Evolutionary conservation across 2,797 vertebrate genomes (phyloP).

Genomic region (Pipistrellus pygmaeus): DNA sequence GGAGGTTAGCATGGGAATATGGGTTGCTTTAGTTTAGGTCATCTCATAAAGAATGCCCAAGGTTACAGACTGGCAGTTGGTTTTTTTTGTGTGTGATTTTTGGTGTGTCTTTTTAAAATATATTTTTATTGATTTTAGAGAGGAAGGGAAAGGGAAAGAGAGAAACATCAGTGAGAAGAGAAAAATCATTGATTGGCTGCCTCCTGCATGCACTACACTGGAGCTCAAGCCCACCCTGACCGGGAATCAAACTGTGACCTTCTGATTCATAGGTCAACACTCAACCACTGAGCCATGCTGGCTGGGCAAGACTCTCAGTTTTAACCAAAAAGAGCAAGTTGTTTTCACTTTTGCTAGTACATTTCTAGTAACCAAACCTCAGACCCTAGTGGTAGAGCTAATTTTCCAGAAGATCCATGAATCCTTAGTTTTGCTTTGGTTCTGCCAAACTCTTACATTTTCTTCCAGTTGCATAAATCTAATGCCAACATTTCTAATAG

Average conservation of each 20-base stretch:
- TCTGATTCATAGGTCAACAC: too few species aligned
- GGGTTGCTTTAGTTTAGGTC: neutral
- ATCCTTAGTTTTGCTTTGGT: conserved; percentile 15
- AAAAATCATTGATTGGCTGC: too few species aligned
- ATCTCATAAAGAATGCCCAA: neutral
- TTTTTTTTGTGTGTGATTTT: too few species aligned
- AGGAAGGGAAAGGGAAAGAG: too few species aligned
- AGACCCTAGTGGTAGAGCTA: neutral
- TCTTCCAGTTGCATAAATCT: neutral
- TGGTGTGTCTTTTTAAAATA: too few species aligned
- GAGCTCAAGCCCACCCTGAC: too few species aligned
- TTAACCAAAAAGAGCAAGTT: neutral
- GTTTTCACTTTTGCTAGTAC: neutral
- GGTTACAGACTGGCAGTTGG: neutral
- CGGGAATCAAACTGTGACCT: too few species aligned
- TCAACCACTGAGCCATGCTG: too few species aligned
- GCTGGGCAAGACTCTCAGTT: neutral
- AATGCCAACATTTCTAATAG: neutral
- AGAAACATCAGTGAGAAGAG: too few species aligned
- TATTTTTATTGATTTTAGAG: too few species aligned
- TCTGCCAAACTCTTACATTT: neutral
- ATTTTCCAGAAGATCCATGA: conserved; percentile 53
- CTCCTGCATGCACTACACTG: too few species aligned
- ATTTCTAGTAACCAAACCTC: neutral
- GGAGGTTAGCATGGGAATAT: neutral